These are phyloP conservation scores for Chrysolina americana DNA, from an alignment of 2,888 invertebrate genomes.

Conservation along the genomic window DNA sequence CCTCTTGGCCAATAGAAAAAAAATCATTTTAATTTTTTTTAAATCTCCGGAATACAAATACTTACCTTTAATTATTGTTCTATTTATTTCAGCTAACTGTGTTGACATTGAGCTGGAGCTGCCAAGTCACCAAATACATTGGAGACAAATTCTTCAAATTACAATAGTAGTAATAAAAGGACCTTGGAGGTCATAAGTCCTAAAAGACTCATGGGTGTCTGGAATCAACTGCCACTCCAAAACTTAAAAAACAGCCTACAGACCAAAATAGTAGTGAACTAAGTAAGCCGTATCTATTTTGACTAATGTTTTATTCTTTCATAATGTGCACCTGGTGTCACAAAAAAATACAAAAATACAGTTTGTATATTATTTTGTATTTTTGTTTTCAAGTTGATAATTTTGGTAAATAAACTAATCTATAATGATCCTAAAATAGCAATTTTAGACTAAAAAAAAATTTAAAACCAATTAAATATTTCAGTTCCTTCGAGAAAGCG, in stretches of 20 bases:
- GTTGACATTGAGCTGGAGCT: conserved; percentile 6
- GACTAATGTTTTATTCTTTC: not conserved
- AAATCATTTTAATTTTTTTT: too few relatives aligned
- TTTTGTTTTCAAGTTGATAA: not conserved
- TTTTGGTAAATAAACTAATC: not conserved
- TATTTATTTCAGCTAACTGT: conserved; percentile 9
- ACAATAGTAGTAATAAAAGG: conserved; percentile 7
- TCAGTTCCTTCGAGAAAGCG: not conserved
- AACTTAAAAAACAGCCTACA: conserved; percentile 5
- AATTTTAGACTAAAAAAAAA: not conserved
- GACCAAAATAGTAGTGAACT: conserved; percentile 2
- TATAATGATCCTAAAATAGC: not conserved
- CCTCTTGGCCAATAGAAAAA: too few relatives aligned
- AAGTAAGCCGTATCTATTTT: conserved; percentile 10
- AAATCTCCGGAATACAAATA: too few relatives aligned
- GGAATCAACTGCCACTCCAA: conserved; percentile 5
- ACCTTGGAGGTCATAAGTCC: conserved; percentile 4
- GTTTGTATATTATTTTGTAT: conserved; percentile 1
- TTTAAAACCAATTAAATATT: not conserved
- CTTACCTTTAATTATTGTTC: too few relatives aligned
- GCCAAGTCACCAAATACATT: conserved; percentile 3
- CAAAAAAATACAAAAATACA: conserved; percentile 2
- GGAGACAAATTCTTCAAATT: not conserved
- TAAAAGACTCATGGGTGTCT: conserved; percentile 1
- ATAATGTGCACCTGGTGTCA: conserved; percentile 7